These are phyloP conservation scores for Calypte anna DNA, from an alignment of 2,113 vertebrate species.

Conservation along the genomic window DNA sequence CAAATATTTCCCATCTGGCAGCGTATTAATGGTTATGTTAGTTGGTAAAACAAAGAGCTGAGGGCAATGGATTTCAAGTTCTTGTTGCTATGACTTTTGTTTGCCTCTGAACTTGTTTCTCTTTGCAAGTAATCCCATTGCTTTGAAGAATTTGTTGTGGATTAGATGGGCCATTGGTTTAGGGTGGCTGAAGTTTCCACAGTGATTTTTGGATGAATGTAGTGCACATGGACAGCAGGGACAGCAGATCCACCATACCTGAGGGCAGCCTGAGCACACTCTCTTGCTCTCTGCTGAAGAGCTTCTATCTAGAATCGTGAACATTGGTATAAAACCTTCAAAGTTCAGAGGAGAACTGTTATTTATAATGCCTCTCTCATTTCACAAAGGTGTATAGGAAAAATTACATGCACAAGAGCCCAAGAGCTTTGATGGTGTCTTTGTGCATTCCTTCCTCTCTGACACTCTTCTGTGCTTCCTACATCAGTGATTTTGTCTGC, in stretches of 20 bases:
- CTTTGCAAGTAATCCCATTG: neutral
- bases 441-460: neutral
- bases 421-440: neutral
- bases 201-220: neutral
- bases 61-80: neutral
- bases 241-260: neutral
- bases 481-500: neutral
- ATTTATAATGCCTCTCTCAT: neutral
- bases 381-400: neutral
- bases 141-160: neutral
- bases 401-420: neutral
- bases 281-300: neutral
- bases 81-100: neutral
- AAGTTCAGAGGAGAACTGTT: neutral
- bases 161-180: neutral
- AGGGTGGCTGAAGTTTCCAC: neutral
- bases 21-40: neutral
- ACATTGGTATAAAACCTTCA: neutral
- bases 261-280: neutral
- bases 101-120: neutral
- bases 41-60: neutral
- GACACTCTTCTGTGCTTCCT: neutral
- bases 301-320: neutral
- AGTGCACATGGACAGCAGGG: neutral
- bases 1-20: neutral